Percentiles rank a stretch among this genome's conserved stretches.
These are phyloP conservation scores for Abrostola tripartita DNA, from an alignment of 2,888 invertebrate species.

Conservation along the genomic window DNA sequence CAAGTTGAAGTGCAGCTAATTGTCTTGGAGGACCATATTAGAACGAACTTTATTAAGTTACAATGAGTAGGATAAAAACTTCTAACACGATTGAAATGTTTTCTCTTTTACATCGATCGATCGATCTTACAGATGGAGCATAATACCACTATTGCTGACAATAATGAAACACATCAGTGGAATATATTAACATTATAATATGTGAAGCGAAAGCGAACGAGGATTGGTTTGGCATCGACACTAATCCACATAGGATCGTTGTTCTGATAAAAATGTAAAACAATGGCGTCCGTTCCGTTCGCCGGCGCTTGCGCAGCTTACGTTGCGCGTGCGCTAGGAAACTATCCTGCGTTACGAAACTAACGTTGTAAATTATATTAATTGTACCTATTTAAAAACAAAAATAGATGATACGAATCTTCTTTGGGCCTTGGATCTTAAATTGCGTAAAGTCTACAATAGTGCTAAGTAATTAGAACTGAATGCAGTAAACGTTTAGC, in stretches of 20 bases:
- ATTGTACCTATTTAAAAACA: constrained; percentile 58
- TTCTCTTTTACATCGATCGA: too few species aligned
- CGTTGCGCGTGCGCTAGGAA: constrained; percentile 56
- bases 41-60: too few species aligned
- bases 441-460: constrained; percentile 49
- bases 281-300: constrained; percentile 69
- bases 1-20: too few species aligned
- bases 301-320: constrained; percentile 64
- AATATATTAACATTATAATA: background rate
- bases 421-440: constrained; percentile 46
- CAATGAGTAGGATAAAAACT: too few species aligned
- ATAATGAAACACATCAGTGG: constrained; percentile 26
- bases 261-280: constrained; percentile 73
- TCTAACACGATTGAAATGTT: too few species aligned
- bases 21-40: too few species aligned
- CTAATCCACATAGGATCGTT: constrained; percentile 76
- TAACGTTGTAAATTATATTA: constrained; percentile 63
- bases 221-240: constrained; percentile 68
- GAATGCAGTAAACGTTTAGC: constrained; percentile 45
- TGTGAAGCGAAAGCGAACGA: constrained; percentile 63
- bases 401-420: constrained; percentile 56
- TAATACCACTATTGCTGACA: background rate
- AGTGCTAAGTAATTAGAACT: constrained; percentile 43
- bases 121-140: too few species aligned
- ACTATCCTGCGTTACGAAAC: constrained; percentile 67